A percentile compares a stretch with the other conserved stretches of the same genome.
phyloP scores from a whole-genome alignment of 2,797 vertebrate species.

The Hephaestus fuliginosus region DNA sequence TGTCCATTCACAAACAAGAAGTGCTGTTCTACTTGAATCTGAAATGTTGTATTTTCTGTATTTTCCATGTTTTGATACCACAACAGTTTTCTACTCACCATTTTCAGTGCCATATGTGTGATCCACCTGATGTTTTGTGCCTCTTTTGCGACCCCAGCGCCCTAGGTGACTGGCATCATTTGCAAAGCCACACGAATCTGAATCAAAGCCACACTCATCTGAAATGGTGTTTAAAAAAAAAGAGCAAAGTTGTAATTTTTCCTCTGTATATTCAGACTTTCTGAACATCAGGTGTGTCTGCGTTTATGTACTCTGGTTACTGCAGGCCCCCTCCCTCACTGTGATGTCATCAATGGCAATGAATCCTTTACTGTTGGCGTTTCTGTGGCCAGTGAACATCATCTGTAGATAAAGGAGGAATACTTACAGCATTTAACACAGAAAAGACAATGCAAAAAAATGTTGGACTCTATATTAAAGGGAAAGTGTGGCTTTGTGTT shows the following conservation, averaged over 20 bases:
- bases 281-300: neutral
- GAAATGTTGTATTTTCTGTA: too few relatives aligned
- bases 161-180: constrained; percentile 49
- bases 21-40: too few relatives aligned
- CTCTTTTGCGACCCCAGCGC: constrained; percentile 74
- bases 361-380: constrained; percentile 75
- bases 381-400: constrained; percentile 73
- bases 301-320: constrained; percentile 65
- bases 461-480: neutral
- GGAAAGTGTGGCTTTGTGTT: neutral
- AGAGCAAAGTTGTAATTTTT: neutral
- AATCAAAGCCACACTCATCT: constrained; percentile 86
- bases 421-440: neutral
- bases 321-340: constrained; percentile 78
- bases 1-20: too few relatives aligned
- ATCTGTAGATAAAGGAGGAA: constrained; percentile 64
- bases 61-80: neutral
- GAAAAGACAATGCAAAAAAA: neutral
- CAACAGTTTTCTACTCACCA: constrained; percentile 69
- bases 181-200: constrained; percentile 77
- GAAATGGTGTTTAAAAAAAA: constrained; percentile 9
- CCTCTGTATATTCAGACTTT: neutral
- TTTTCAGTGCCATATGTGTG: constrained; percentile 83
- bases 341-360: constrained; percentile 85
- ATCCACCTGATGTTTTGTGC: constrained; percentile 70